phyloP scores from a whole-genome alignment of 1,140 invertebrate species.

The Lepeophtheirus salmonis region DNA sequence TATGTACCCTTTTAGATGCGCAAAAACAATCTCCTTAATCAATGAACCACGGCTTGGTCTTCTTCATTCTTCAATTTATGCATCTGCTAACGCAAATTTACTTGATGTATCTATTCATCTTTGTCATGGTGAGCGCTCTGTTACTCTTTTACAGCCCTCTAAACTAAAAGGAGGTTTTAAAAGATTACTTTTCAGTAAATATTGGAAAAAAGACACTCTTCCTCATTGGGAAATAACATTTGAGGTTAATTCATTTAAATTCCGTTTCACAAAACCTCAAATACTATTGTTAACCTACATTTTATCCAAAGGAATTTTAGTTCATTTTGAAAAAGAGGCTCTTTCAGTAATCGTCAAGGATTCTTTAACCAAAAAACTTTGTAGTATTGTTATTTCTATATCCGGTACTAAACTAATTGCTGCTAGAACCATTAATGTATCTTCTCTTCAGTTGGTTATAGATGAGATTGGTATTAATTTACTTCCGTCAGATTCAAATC shows the following conservation, averaged over 20 bases:
- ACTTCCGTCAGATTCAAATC: not conserved
- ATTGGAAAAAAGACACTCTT: not conserved
- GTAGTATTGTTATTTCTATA: not conserved
- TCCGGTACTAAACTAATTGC: not conserved
- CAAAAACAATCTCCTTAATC: not conserved
- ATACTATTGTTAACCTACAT: not conserved
- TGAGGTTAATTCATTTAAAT: conserved; percentile 1
- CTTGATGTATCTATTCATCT: not conserved
- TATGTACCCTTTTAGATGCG: not conserved
- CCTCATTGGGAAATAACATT: not conserved
- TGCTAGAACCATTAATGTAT: not conserved
- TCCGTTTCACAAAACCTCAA: conserved; percentile 2
- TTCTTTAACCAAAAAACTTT: not conserved
- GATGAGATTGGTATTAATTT: not conserved
- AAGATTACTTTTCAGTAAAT: not conserved
- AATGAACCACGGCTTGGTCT: not conserved
- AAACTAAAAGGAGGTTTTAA: not conserved
- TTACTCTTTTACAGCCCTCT: not conserved
- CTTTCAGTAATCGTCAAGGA: not conserved
- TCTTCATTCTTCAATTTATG: not conserved
- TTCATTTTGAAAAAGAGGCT: not conserved
- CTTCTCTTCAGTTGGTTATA: not conserved
- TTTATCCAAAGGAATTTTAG: too few species aligned
- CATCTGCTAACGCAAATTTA: not conserved
- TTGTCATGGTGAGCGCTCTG: not conserved